Conservation (phyloP, 2,888 invertebrate genomes). For the Cheilosia grossa region DNA sequence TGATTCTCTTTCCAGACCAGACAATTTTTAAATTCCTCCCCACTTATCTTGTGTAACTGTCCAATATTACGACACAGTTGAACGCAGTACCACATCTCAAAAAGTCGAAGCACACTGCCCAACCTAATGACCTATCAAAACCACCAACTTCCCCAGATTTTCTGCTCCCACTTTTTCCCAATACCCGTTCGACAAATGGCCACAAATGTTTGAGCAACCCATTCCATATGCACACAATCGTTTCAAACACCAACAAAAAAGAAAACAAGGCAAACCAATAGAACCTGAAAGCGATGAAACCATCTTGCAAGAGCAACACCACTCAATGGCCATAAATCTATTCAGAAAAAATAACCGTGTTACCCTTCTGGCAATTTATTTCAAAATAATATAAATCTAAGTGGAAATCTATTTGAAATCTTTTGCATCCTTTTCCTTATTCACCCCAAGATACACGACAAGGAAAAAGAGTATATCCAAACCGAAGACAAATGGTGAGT, state of each 20-base stretch:
- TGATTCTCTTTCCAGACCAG: background rate
- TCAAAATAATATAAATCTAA: conserved; percentile 65
- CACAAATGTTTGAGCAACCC: background rate
- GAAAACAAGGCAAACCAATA: background rate
- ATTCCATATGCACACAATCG: conserved; percentile 24
- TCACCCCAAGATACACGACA: conserved; percentile 11
- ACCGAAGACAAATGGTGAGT: conserved; percentile 69
- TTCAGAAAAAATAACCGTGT: conserved; percentile 21
- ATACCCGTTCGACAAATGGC: background rate
- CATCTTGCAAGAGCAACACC: conserved; percentile 23
- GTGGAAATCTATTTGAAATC: conserved; percentile 64
- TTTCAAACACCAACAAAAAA: background rate
- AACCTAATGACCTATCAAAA: conserved; percentile 20
- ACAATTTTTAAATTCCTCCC: background rate
- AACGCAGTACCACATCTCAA: background rate
- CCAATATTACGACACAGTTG: background rate
- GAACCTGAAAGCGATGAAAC: conserved; percentile 11
- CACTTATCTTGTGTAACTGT: background rate
- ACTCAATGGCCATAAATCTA: conserved; percentile 45
- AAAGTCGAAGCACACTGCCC: background rate
- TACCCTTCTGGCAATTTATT: conserved; percentile 59
- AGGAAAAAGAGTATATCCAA: conserved; percentile 20
- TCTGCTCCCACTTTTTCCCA: conserved; percentile 16
- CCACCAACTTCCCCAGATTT: conserved; percentile 16
- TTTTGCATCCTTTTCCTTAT: conserved; percentile 50